These are phyloP conservation scores for Pseudolaguvia tuberculata DNA, from an alignment of 2,113 vertebrate genomes.

Conservation along the genomic window DNA sequence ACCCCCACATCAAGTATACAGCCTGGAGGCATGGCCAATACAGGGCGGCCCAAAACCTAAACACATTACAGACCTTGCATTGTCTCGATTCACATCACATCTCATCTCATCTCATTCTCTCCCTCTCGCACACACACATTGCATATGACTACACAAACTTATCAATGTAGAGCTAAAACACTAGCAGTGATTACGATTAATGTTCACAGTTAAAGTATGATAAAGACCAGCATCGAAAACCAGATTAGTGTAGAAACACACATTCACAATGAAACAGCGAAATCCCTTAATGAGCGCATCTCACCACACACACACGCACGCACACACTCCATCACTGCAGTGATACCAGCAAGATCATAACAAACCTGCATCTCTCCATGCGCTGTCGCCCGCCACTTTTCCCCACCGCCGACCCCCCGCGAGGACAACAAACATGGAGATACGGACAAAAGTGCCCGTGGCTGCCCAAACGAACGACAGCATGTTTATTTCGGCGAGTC, in stretches of 20 bases:
- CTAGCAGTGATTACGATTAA: constrained; percentile 34
- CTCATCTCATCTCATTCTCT: too few species aligned
- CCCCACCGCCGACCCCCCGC: constrained; percentile 26
- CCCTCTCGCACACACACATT: neutral
- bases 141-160: constrained; percentile 33
- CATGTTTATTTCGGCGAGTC: constrained; percentile 63
- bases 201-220: constrained; percentile 28
- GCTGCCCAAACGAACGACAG: constrained; percentile 42
- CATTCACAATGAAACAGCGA: neutral
- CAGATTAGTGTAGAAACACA: constrained; percentile 33
- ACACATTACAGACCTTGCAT: constrained; percentile 44
- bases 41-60: constrained; percentile 52
- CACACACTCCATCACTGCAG: constrained; percentile 36
- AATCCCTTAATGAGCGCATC: constrained; percentile 15
- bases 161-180: constrained; percentile 4
- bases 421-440: constrained; percentile 44
- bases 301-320: constrained; percentile 18
- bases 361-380: constrained; percentile 46
- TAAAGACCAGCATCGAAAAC: constrained; percentile 21
- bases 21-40: constrained; percentile 67
- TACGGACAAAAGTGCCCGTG: constrained; percentile 40
- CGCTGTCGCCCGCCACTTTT: constrained; percentile 43
- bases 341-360: constrained; percentile 43
- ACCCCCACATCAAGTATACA: constrained; percentile 65
- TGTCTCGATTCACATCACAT: constrained; percentile 38